Evolutionary conservation across 2,797 vertebrate species (phyloP).

Genomic region (Micropoecilia bifurca): DNA sequence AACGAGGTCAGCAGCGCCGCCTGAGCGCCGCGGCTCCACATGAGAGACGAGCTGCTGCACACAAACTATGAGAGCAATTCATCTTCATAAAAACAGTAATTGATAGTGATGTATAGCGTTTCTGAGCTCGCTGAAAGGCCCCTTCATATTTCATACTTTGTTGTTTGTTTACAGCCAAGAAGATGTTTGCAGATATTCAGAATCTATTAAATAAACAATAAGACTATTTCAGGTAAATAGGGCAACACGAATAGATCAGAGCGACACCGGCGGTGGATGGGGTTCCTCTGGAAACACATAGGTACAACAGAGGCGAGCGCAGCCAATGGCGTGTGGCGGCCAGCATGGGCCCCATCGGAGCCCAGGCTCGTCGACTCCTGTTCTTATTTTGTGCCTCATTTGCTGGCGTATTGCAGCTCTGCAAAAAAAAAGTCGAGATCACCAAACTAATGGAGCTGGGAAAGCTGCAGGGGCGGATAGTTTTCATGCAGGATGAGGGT

Average conservation of each 20-base stretch:
- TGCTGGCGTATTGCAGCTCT: constrained; percentile 55
- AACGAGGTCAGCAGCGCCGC: constrained; percentile 38
- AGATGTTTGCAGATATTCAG: constrained; percentile 33
- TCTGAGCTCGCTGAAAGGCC: constrained; percentile 35
- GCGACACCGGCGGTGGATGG: not conserved
- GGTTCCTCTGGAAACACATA: constrained; percentile 9
- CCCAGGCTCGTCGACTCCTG: constrained; percentile 37
- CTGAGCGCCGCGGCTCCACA: constrained; percentile 37
- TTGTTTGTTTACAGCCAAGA: constrained; percentile 50
- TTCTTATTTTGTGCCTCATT: constrained; percentile 72
- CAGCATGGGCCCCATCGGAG: constrained; percentile 39
- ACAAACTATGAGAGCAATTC: constrained; percentile 55
- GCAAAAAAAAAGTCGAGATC: constrained; percentile 45
- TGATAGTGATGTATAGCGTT: constrained; percentile 61
- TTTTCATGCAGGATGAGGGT: constrained; percentile 21
- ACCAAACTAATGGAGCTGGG: constrained; percentile 38
- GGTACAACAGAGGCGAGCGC: constrained; percentile 19
- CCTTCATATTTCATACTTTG: constrained; percentile 62
- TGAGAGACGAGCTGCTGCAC: constrained; percentile 38
- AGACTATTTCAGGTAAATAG: constrained; percentile 44
- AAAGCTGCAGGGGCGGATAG: constrained; percentile 15
- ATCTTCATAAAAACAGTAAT: constrained; percentile 57
- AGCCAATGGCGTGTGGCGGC: constrained; percentile 26
- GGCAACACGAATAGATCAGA: constrained; percentile 18
- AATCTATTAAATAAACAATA: constrained; percentile 32